A percentile compares a stretch with the other conserved stretches of the same genome.
phyloP scores from a whole-genome alignment of 2,113 vertebrate genomes.

The Tachysurus vachellii region DNA sequence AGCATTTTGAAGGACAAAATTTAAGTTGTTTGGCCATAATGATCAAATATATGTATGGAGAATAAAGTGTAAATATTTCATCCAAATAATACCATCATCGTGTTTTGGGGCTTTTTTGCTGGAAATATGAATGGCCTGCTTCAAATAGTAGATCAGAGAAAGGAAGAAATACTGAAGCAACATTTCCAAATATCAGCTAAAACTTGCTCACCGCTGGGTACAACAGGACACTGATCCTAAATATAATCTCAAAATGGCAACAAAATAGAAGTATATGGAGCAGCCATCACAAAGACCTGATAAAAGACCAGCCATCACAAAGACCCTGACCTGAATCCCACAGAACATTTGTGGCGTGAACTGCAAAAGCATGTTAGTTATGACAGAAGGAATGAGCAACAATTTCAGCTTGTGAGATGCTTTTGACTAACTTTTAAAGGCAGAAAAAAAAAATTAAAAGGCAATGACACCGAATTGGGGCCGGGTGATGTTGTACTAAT shows the following conservation, averaged over 20 bases:
- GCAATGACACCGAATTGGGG: too few species aligned
- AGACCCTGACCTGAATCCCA: too few species aligned
- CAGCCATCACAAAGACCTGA: too few species aligned
- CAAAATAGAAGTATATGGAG: too few species aligned
- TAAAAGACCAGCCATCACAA: too few species aligned
- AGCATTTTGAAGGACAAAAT: too few species aligned
- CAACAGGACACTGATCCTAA: not conserved
- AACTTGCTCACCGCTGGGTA: too few species aligned
- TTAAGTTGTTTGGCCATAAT: not conserved
- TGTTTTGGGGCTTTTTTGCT: not conserved
- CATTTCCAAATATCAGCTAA: not conserved
- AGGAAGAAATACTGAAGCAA: not conserved
- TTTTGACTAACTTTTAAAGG: not conserved
- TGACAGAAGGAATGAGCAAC: too few species aligned
- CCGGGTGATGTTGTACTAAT: too few species aligned
- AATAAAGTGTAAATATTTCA: not conserved
- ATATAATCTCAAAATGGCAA: not conserved
- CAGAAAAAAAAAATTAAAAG: not conserved
- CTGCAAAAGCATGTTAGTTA: too few species aligned
- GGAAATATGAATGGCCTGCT: too few species aligned
- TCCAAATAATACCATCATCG: not conserved
- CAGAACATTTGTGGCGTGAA: too few species aligned
- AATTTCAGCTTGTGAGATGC: not conserved
- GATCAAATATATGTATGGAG: not conserved
- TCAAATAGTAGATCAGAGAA: not conserved